Evolutionary conservation across 2,113 vertebrate species (phyloP), one percentile per base, ranked within the genome.

Genomic region (Pampusana beccarii): DNA sequence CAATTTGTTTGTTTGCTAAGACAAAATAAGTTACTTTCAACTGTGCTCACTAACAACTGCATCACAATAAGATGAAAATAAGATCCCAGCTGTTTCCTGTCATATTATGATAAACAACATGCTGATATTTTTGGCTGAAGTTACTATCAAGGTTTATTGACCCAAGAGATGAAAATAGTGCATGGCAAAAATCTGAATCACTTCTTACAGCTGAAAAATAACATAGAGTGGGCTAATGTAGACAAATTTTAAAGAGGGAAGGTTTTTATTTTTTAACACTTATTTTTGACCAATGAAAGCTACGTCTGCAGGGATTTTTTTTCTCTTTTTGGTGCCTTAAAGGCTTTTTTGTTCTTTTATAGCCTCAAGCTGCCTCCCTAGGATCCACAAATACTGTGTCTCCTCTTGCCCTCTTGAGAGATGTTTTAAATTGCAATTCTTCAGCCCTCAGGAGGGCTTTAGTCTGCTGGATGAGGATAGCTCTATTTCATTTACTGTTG

Each of bases 11-110:
- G 40, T 57, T 73, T 67, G 48, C 69, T 72, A 58, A 75, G 93
- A 57, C 56, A 74, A 77, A 84, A 54, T 33, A 12, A 1, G 14
- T 56, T 65, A 12, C 83, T 96, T 80, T 85, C 78, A 70, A 78
- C 70, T 60, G 62, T 20, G 89, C 84, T 93, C 64, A 12, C 80
- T 82, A 80, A 53, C 44, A 94, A 86, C 24, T 85, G 93, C 83
- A 96, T 83, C 85, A 95, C 78, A 85, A 21, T 58, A 72, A 44
- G 92, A 96, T 90, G 93, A 89, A 97, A 96, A 93, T 67, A 88
- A 88, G n/a, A 73, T 70, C 94, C 90, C 97, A 94, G 93, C 93
- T 96, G 94, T 50, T 96, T 96, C 86, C 94, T 96, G 90, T 78
- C 6, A 3, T n/a, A 34, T 48, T 24, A 19, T 36, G 90, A 74